A percentile compares a stretch with the other conserved stretches of the same genome.
These are phyloP conservation scores for Bolborhynchus lineola DNA, from an alignment of 2,113 vertebrate genomes.

Conservation along the genomic window DNA sequence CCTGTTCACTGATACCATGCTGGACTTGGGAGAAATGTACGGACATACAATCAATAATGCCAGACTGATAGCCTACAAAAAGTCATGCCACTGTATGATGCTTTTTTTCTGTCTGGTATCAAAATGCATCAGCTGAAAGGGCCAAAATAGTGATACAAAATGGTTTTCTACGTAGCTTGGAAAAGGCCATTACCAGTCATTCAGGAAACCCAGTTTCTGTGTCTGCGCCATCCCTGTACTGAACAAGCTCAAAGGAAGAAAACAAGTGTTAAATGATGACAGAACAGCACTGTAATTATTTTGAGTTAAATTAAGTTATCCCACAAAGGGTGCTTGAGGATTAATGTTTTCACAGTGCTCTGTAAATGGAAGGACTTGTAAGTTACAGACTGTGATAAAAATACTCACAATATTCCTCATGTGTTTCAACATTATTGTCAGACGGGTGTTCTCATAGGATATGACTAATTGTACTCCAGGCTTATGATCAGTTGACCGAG, in stretches of 20 bases:
- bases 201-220: background rate
- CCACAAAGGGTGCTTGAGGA: background rate
- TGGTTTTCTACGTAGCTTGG: background rate
- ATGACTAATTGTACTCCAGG: slow-evolving; percentile 83
- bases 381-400: background rate
- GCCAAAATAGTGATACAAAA: background rate
- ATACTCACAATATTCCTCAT: slow-evolving; percentile 86
- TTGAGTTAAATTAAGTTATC: background rate
- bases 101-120: background rate
- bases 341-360: background rate
- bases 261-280: background rate
- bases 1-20: no score
- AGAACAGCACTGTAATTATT: background rate
- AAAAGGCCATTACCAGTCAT: background rate
- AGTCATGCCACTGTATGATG: background rate
- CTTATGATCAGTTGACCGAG: slow-evolving; percentile 14
- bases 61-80: background rate
- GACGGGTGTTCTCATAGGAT: slow-evolving; percentile 64
- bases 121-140: background rate
- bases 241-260: background rate
- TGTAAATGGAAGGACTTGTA: background rate
- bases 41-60: background rate
- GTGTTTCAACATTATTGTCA: slow-evolving; percentile 86
- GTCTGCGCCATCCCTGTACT: background rate
- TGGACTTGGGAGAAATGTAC: background rate